A percentile compares a stretch with the other conserved stretches of the same genome.
These are phyloP conservation scores for Volucella zonaria DNA, from an alignment of 2,888 invertebrate species.

Conservation along the genomic window DNA sequence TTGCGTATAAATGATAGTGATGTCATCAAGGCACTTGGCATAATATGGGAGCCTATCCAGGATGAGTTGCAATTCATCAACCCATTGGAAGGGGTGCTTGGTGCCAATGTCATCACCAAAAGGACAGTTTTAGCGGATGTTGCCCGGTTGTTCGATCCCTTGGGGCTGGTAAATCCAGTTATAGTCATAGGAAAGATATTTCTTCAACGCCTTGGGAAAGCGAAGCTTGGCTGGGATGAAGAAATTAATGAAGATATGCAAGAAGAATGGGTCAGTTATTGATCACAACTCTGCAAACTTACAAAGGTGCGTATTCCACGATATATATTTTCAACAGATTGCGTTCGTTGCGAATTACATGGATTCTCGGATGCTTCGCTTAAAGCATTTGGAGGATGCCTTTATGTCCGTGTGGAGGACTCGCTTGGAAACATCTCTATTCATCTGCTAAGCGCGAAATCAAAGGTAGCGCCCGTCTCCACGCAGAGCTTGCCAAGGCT, in stretches of 20 bases:
- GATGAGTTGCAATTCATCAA: conserved; percentile 46
- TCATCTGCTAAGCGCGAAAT: conserved; percentile 60
- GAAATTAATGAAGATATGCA: neutral
- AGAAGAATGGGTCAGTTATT: neutral
- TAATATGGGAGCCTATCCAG: conserved; percentile 41
- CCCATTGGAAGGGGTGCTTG: conserved; percentile 7
- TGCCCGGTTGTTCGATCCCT: conserved; percentile 47
- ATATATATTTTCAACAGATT: conserved; percentile 2
- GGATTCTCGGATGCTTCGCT: conserved; percentile 53
- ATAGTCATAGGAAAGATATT: neutral
- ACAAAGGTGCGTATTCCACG: conserved; percentile 16
- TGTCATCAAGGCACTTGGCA: conserved; percentile 58
- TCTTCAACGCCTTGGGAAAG: neutral
- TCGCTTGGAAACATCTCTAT: conserved; percentile 2
- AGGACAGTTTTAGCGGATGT: conserved; percentile 58
- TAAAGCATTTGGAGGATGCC: conserved; percentile 41
- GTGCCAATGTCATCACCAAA: conserved; percentile 38
- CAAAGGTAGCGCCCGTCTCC: conserved; percentile 66
- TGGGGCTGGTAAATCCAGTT: neutral
- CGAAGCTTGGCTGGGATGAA: neutral
- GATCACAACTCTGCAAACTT: conserved; percentile 11
- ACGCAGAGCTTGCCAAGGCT: conserved; percentile 63
- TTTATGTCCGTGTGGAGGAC: conserved; percentile 31
- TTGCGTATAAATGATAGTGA: conserved; percentile 41
- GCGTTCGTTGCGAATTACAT: conserved; percentile 25